These are phyloP conservation scores for Cephus nigrinus DNA, from an alignment of 2,888 invertebrate genomes.

Conservation along the genomic window DNA sequence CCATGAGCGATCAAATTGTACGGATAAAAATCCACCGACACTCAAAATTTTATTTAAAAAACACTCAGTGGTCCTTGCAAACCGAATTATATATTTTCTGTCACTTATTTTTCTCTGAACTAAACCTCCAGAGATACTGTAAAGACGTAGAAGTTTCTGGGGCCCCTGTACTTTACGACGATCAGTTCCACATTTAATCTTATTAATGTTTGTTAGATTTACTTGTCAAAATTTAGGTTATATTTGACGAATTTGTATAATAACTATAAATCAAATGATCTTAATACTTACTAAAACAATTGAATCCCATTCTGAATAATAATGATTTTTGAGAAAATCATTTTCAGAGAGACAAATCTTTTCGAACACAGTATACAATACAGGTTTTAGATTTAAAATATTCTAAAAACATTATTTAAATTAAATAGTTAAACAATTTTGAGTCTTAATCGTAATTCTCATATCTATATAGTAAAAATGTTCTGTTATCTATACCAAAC, in stretches of 20 bases:
- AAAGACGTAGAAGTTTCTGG: background rate
- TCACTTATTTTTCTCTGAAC: background rate
- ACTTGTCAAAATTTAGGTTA: background rate
- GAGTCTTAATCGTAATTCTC: background rate
- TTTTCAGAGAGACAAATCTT: background rate
- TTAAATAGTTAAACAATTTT: background rate
- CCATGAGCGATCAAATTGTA: background rate
- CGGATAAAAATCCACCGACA: background rate
- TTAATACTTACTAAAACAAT: background rate
- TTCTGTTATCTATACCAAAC: background rate
- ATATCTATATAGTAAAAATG: background rate
- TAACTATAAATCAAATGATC: background rate
- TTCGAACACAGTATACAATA: background rate
- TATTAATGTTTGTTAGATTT: background rate
- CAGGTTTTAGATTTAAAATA: background rate
- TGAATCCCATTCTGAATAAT: background rate
- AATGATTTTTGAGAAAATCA: background rate
- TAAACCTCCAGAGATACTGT: background rate
- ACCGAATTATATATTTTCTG: background rate
- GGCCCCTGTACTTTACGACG: background rate
- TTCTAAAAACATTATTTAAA: background rate
- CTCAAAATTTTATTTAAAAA: background rate
- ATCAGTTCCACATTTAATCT: background rate
- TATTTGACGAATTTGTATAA: background rate
- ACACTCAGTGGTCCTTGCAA: background rate